These are phyloP conservation scores for Ostrea denselamellosa DNA, from an alignment of 1,140 invertebrate species.

Conservation along the genomic window DNA sequence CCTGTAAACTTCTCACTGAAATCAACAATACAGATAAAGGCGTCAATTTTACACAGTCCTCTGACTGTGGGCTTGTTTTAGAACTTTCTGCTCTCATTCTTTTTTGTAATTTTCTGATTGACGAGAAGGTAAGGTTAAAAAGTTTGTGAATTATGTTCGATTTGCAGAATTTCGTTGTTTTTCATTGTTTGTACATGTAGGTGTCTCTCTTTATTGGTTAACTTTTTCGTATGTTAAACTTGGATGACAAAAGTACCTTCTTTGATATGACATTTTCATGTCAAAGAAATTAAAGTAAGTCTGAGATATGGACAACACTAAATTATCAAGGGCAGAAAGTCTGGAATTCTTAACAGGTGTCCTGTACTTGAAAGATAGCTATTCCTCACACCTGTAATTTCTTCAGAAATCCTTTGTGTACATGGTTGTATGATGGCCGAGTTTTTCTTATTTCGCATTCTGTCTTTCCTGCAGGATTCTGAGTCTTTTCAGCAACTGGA, in stretches of 20 bases:
- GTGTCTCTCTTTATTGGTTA: too few species aligned
- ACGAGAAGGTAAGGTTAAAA: neutral
- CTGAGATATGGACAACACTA: too few species aligned
- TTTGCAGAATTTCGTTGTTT: neutral
- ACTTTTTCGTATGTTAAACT: too few species aligned
- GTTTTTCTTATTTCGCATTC: constrained; percentile 3
- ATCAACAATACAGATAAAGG: neutral
- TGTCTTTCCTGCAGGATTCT: constrained; percentile 63
- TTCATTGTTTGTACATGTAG: neutral
- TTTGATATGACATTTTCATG: too few species aligned
- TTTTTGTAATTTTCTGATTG: neutral
- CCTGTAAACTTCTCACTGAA: constrained; percentile 23
- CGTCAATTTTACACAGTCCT: constrained; percentile 14
- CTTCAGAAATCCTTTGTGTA: neutral
- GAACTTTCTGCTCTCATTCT: neutral
- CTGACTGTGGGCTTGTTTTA: neutral
- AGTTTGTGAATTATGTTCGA: neutral
- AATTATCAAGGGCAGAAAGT: too few species aligned
- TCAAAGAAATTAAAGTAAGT: too few species aligned
- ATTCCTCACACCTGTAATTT: too few species aligned
- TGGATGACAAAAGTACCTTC: too few species aligned
- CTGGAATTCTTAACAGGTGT: neutral
- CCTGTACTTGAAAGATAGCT: neutral
- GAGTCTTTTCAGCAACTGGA: constrained; percentile 68
- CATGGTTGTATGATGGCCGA: neutral